Percentiles rank a stretch among this genome's conserved stretches.
Evolutionary conservation across 1,140 invertebrate species (phyloP).

Genomic region (Coelopa frigida): DNA sequence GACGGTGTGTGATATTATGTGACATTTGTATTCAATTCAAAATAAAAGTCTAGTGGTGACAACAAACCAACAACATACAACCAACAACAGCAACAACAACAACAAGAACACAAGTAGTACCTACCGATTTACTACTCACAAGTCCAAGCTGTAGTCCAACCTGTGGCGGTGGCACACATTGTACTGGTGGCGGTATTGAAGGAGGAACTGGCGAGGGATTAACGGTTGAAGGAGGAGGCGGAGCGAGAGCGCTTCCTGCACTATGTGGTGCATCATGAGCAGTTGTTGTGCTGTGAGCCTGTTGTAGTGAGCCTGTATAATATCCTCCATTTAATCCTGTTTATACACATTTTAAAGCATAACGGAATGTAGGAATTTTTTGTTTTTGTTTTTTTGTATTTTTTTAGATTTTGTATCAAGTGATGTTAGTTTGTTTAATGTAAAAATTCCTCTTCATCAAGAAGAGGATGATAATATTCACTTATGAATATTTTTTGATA

Average conservation of each 20-base stretch:
- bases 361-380: slow-evolving; percentile 17
- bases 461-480: background rate
- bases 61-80: slow-evolving; percentile 20
- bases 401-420: slow-evolving; percentile 16
- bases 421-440: slow-evolving; percentile 21
- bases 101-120: slow-evolving; percentile 20
- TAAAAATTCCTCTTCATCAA: background rate
- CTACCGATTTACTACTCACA: slow-evolving; percentile 47
- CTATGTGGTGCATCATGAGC: slow-evolving; percentile 58
- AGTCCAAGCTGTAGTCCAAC: slow-evolving; percentile 43
- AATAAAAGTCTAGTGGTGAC: too few relatives aligned
- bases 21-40: too few relatives aligned
- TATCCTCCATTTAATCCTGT: slow-evolving; percentile 65
- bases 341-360: slow-evolving; percentile 36
- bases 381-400: slow-evolving; percentile 27
- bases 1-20: too few relatives aligned
- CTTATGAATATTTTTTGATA: too few relatives aligned
- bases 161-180: slow-evolving; percentile 32
- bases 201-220: slow-evolving; percentile 26
- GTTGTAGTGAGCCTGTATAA: slow-evolving; percentile 63
- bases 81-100: slow-evolving; percentile 17
- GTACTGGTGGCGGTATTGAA: slow-evolving; percentile 31
- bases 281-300: slow-evolving; percentile 69
- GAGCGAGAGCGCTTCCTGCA: slow-evolving; percentile 45
- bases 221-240: slow-evolving; percentile 27